phyloP scores from a whole-genome alignment of 2,888 invertebrate species.

The Lycophotia porphyrea region DNA sequence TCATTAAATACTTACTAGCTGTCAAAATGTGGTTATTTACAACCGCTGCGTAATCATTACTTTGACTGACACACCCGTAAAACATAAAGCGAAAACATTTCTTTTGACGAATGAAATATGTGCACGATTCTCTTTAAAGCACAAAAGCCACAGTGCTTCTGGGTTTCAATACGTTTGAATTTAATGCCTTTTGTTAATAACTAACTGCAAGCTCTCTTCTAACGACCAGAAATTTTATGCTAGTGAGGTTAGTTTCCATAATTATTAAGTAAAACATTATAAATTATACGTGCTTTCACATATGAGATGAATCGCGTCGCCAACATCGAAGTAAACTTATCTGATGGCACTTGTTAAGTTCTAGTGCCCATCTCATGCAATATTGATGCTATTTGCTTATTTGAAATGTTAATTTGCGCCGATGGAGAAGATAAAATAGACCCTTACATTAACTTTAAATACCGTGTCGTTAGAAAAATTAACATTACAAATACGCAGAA shows the following conservation, averaged over 20 bases:
- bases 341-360: slow-evolving; percentile 42
- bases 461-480: slow-evolving; percentile 51
- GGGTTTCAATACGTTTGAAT: slow-evolving; percentile 40
- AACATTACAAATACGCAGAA: slow-evolving; percentile 51
- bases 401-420: slow-evolving; percentile 53
- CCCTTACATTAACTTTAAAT: slow-evolving; percentile 47
- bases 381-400: slow-evolving; percentile 55
- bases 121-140: slow-evolving; percentile 1
- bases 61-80: slow-evolving; percentile 18
- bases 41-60: slow-evolving; percentile 11
- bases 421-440: slow-evolving; percentile 56
- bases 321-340: slow-evolving; percentile 45
- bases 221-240: slow-evolving; percentile 41
- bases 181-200: slow-evolving; percentile 45
- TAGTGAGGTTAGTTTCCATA: slow-evolving; percentile 37
- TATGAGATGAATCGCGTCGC: slow-evolving; percentile 48
- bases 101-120: slow-evolving; percentile 15
- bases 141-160: slow-evolving; percentile 10
- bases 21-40: slow-evolving; percentile 17
- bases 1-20: slow-evolving; percentile 35
- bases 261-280: slow-evolving; percentile 56
- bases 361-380: slow-evolving; percentile 54
- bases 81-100: slow-evolving; percentile 15
- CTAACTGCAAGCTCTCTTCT: slow-evolving; percentile 24
- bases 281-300: slow-evolving; percentile 54